Conservation (phyloP, 2,797 vertebrate species). For the Acestrorhynchus altus region DNA sequence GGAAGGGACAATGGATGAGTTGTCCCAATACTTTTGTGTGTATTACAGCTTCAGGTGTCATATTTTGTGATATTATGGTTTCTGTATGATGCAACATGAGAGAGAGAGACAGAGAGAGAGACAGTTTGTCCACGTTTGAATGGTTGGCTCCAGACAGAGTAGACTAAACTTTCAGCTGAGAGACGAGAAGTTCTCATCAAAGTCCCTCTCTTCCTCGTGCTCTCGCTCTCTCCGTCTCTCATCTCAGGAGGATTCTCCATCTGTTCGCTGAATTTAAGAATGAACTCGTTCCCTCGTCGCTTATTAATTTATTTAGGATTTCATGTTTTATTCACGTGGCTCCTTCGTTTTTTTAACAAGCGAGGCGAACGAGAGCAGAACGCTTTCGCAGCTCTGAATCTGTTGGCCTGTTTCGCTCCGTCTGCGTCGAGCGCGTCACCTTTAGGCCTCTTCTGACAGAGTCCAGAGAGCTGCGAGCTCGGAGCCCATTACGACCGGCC, state of each 20-base stretch:
- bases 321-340: slow-evolving; percentile 13
- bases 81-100: too few relatives aligned
- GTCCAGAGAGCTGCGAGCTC: slow-evolving; percentile 69
- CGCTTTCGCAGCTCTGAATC: slow-evolving; percentile 23
- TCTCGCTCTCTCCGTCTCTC: neutral
- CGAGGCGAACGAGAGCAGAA: too few relatives aligned
- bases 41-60: too few relatives aligned
- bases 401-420: slow-evolving; percentile 1
- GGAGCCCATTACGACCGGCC: slow-evolving; percentile 79
- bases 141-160: neutral
- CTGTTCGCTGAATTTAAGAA: slow-evolving; percentile 46
- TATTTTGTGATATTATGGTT: too few relatives aligned
- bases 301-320: slow-evolving; percentile 21
- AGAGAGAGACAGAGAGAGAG: neutral
- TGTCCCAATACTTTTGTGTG: too few relatives aligned
- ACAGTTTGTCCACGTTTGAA: neutral
- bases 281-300: slow-evolving; percentile 1
- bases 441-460: slow-evolving; percentile 67
- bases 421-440: slow-evolving; percentile 33
- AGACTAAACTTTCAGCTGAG: slow-evolving; percentile 23
- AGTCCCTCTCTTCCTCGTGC: neutral
- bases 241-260: slow-evolving; percentile 32
- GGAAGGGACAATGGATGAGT: too few relatives aligned
- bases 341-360: slow-evolving; percentile 13
- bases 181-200: slow-evolving; percentile 34